These are phyloP conservation scores for Falcunculus frontatus DNA, from an alignment of 2,113 vertebrate genomes.

Conservation along the genomic window DNA sequence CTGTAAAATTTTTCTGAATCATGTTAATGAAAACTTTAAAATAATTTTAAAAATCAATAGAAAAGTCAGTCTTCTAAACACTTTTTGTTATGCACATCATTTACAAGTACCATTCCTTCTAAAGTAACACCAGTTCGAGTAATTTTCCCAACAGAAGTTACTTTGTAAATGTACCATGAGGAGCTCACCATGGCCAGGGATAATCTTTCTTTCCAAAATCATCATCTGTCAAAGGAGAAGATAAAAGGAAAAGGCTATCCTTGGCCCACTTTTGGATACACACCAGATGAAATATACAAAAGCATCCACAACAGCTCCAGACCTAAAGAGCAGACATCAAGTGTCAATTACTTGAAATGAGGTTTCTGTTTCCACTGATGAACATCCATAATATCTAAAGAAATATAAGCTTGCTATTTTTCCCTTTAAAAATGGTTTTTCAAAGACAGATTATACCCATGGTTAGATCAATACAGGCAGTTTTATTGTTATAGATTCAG, in stretches of 20 bases:
- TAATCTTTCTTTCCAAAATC: constrained; percentile 90
- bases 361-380: neutral
- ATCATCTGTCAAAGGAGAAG: constrained; percentile 85
- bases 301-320: constrained; percentile 93
- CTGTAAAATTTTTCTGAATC: neutral
- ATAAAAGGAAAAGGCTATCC: constrained; percentile 90
- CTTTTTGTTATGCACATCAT: neutral
- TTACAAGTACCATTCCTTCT: neutral
- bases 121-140: neutral
- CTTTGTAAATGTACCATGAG: neutral
- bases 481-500: neutral
- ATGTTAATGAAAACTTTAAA: neutral
- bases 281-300: constrained; percentile 93
- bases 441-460: neutral
- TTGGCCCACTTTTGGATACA: constrained; percentile 98
- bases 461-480: neutral
- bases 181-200: constrained; percentile 92
- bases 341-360: neutral
- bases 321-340: constrained; percentile 73
- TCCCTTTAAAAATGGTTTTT: neutral
- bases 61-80: neutral
- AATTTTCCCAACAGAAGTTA: neutral
- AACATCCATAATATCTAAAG: neutral
- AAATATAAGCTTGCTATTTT: neutral
- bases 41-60: neutral